phyloP scores from a whole-genome alignment of 2,888 invertebrate species.

The Stenodera caucasica region DNA sequence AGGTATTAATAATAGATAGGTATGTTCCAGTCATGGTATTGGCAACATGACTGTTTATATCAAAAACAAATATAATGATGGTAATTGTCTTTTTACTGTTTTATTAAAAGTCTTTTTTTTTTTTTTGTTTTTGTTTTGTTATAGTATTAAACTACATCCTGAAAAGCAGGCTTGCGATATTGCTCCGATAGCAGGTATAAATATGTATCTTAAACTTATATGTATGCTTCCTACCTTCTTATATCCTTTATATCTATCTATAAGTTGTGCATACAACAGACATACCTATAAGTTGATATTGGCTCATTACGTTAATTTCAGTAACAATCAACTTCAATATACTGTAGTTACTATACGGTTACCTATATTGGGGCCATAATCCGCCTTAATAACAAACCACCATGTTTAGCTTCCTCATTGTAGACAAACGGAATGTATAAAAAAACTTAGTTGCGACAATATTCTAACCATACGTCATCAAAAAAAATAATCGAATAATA shows the following conservation, averaged over 20 bases:
- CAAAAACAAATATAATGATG: conserved; percentile 27
- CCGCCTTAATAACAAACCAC: conserved; percentile 52
- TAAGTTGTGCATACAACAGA: too few species aligned
- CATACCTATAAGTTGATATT: conserved; percentile 19
- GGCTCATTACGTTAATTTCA: conserved; percentile 49
- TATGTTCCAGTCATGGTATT: conserved; percentile 1
- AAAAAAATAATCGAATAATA: too few species aligned
- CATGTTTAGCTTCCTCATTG: conserved; percentile 47
- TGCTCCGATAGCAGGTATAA: conserved; percentile 4
- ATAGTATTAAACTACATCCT: conserved; percentile 40
- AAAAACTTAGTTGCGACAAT: conserved; percentile 34
- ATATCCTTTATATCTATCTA: too few species aligned
- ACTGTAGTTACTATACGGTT: conserved; percentile 44
- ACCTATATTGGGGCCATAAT: conserved; percentile 49
- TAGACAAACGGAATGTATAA: conserved; percentile 43
- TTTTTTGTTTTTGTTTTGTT: too few species aligned
- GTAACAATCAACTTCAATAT: conserved; percentile 47
- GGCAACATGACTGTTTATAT: conserved; percentile 2
- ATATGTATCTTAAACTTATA: conserved; percentile 8
- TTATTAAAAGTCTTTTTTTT: conserved; percentile 37
- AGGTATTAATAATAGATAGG: neutral
- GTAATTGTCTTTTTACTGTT: conserved; percentile 33
- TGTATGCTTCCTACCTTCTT: too few species aligned
- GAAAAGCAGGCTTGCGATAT: conserved; percentile 19
- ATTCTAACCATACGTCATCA: conserved; percentile 27